phyloP scores from a whole-genome alignment of 1,140 invertebrate species.

The Penaeus indicus region DNA sequence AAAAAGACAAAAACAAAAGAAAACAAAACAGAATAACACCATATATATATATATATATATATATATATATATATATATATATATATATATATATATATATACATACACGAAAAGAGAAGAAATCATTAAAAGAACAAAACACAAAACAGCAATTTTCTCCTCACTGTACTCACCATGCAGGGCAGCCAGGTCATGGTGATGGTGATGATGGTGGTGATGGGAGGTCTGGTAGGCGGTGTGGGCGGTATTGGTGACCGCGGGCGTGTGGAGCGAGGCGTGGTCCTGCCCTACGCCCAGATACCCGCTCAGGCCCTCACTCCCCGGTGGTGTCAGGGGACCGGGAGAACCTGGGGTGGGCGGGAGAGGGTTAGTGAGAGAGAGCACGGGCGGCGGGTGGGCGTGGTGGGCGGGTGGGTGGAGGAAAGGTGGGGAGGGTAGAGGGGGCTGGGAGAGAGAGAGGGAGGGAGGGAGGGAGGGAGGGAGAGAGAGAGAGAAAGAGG shows the following conservation, averaged over 20 bases:
- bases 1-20: neutral
- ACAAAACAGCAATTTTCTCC: too few relatives aligned
- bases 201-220: constrained; percentile 53
- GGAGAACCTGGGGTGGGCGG: constrained; percentile 22
- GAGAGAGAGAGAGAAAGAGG: neutral
- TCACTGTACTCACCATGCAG: constrained; percentile 42
- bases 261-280: constrained; percentile 36
- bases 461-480: neutral
- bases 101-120: too few relatives aligned
- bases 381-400: too few relatives aligned
- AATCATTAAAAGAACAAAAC: too few relatives aligned
- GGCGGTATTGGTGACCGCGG: constrained; percentile 46
- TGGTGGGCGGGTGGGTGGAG: too few relatives aligned
- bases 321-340: constrained; percentile 50
- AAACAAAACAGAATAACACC: neutral
- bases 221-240: constrained; percentile 36
- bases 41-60: too few relatives aligned
- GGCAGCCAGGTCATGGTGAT: constrained; percentile 50
- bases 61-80: too few relatives aligned
- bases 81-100: too few relatives aligned
- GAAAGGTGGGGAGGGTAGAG: neutral
- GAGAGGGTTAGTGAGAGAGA: too few relatives aligned
- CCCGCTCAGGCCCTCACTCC: constrained; percentile 49
- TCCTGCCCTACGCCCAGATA: constrained; percentile 55
- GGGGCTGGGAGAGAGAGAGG: neutral